Evolutionary conservation across 2,113 vertebrate species (phyloP).

Genomic region (Salminus brasiliensis): DNA sequence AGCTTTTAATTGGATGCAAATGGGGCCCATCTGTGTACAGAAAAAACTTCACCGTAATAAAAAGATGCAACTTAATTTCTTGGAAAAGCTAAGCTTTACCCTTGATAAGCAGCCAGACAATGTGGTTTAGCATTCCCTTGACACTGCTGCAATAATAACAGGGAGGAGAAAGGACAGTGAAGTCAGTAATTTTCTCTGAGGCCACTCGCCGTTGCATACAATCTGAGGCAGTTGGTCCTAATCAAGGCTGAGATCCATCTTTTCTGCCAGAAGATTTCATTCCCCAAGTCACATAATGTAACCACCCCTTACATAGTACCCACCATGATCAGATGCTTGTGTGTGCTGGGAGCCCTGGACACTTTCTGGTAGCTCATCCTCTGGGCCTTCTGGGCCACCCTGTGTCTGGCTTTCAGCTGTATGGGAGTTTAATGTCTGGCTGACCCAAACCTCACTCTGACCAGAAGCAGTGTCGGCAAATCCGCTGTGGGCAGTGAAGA

Average conservation of each 20-base stretch:
- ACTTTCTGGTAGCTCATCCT: constrained; percentile 64
- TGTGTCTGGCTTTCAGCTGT: constrained; percentile 53
- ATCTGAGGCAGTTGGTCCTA: constrained; percentile 60
- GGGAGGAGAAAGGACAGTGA: constrained; percentile 46
- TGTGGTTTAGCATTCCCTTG: constrained; percentile 46
- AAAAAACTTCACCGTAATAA: neutral
- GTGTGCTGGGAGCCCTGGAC: constrained; percentile 43
- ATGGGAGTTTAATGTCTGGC: constrained; percentile 54
- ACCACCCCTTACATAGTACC: constrained; percentile 9
- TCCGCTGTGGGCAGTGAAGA: constrained; percentile 65
- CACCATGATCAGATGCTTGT: constrained; percentile 57
- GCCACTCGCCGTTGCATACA: neutral
- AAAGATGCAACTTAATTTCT: neutral
- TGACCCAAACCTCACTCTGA: constrained; percentile 52
- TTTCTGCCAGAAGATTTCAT: neutral
- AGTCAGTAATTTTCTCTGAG: constrained; percentile 33
- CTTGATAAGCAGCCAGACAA: constrained; percentile 26
- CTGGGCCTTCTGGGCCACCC: constrained; percentile 6
- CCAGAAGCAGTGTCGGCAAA: constrained; percentile 69
- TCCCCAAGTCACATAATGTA: no score
- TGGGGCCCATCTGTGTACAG: neutral
- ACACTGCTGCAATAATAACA: constrained; percentile 16
- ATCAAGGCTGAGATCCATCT: neutral
- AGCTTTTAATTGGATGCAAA: neutral
- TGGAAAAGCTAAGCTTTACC: constrained; percentile 4